Evolutionary conservation across 2,888 invertebrate genomes (phyloP).

Genomic region (Drosophila diplacantha): DNA sequence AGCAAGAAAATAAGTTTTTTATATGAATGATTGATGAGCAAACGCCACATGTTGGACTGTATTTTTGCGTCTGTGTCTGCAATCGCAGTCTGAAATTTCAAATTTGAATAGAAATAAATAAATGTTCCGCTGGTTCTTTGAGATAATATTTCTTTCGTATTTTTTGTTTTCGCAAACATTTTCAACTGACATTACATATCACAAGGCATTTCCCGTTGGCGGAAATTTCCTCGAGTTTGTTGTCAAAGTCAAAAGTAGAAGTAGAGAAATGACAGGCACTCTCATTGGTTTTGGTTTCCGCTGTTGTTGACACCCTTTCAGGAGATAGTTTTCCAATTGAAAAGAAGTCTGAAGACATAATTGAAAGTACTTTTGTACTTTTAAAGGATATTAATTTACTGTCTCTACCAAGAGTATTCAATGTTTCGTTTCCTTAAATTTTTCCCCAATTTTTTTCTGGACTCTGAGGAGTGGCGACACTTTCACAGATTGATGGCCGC

Average conservation of each 20-base stretch:
- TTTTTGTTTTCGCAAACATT: neutral
- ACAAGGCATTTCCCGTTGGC: conserved; percentile 15
- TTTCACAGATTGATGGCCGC: conserved; percentile 60
- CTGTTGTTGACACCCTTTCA: conserved; percentile 2
- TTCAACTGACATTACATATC: conserved; percentile 9
- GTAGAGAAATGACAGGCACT: conserved; percentile 5
- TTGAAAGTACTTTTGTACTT: no score
- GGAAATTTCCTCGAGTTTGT: conserved; percentile 28
- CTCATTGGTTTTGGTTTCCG: conserved; percentile 1
- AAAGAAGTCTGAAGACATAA: neutral
- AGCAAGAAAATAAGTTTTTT: conserved; percentile 61
- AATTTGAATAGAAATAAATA: conserved; percentile 37
- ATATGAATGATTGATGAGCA: conserved; percentile 62
- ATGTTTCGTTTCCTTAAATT: neutral
- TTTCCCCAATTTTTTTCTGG: neutral
- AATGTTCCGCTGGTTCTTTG: conserved; percentile 7
- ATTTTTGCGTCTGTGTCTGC: conserved; percentile 15
- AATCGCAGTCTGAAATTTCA: conserved; percentile 28
- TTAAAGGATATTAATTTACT: neutral
- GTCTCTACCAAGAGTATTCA: neutral
- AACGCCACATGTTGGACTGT: conserved; percentile 38
- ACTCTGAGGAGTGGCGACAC: conserved; percentile 56
- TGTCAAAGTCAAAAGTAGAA: conserved; percentile 23
- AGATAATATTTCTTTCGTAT: neutral
- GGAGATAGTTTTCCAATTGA: neutral